phyloP scores from a whole-genome alignment of 2,113 vertebrate genomes.

The Mastomys natalensis region DNA sequence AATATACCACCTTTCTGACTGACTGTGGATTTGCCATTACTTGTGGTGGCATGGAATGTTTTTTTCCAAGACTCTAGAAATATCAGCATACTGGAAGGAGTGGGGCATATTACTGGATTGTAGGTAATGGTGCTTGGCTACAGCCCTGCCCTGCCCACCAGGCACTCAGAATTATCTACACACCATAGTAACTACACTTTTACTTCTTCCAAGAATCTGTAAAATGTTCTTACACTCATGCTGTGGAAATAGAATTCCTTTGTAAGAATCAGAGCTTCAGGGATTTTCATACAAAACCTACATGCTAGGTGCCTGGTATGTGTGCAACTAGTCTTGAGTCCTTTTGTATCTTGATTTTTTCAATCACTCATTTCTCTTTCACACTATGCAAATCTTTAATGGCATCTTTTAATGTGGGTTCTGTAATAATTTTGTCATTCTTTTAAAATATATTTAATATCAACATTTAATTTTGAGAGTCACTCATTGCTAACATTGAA shows the following conservation, averaged over 20 bases:
- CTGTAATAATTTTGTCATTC: neutral
- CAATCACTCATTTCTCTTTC: neutral
- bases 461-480: neutral
- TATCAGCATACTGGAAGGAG: accelerated
- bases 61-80: no score
- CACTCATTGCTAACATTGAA: neutral
- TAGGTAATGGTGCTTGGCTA: neutral
- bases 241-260: neutral
- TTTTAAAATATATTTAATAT: neutral
- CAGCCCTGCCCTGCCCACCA: neutral
- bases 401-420: neutral
- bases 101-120: accelerated
- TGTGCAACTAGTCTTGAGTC: neutral
- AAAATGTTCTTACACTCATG: neutral
- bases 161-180: neutral
- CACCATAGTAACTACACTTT: neutral
- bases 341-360: neutral
- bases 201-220: neutral
- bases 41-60: neutral
- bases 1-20: neutral
- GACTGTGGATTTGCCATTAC: neutral
- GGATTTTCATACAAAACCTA: neutral
- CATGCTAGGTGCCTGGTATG: neutral
- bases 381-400: no score
- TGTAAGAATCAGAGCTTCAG: neutral